These are phyloP conservation scores for Leptestheria dahalacensis DNA, from an alignment of 1,140 invertebrate species.

Conservation along the genomic window DNA sequence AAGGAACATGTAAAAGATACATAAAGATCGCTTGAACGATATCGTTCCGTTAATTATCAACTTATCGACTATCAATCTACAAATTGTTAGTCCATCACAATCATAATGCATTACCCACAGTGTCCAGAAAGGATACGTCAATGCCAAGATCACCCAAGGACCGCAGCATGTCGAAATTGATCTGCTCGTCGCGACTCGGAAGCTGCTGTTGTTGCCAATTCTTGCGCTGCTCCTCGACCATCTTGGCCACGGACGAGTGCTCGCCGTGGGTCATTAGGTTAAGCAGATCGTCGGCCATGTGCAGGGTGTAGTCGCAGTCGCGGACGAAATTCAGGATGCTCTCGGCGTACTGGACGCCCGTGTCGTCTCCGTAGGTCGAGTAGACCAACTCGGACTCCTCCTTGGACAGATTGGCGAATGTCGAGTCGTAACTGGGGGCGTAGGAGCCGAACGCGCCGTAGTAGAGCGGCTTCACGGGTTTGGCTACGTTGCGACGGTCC, in stretches of 20 bases:
- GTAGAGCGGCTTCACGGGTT: conserved; percentile 76
- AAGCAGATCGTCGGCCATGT: conserved; percentile 67
- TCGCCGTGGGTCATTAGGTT: conserved; percentile 69
- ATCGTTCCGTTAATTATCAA: too few species aligned
- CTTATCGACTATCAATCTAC: too few species aligned
- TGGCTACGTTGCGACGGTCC: conserved; percentile 72
- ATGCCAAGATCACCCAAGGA: conserved; percentile 62
- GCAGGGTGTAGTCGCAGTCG: conserved; percentile 62
- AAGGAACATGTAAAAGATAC: too few species aligned
- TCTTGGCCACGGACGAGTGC: conserved; percentile 56
- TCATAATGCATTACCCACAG: conserved; percentile 41
- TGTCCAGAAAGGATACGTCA: conserved; percentile 63
- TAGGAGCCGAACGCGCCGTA: conserved; percentile 92
- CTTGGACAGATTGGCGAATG: conserved; percentile 82
- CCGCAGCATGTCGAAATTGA: conserved; percentile 58
- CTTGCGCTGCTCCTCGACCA: conserved; percentile 43
- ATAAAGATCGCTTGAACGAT: too few species aligned
- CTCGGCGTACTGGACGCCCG: conserved; percentile 71
- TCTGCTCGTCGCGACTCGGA: conserved; percentile 34
- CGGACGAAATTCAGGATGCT: conserved; percentile 69
- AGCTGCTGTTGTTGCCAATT: conserved; percentile 40
- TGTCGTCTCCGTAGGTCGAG: conserved; percentile 78
- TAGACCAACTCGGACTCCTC: conserved; percentile 85
- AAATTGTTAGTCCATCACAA: background rate
- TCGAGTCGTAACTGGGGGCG: conserved; percentile 87